Percentiles rank a stretch among this genome's conserved stretches.
phyloP scores from a whole-genome alignment of 2,888 invertebrate species.

The Diloba caeruleocephala region DNA sequence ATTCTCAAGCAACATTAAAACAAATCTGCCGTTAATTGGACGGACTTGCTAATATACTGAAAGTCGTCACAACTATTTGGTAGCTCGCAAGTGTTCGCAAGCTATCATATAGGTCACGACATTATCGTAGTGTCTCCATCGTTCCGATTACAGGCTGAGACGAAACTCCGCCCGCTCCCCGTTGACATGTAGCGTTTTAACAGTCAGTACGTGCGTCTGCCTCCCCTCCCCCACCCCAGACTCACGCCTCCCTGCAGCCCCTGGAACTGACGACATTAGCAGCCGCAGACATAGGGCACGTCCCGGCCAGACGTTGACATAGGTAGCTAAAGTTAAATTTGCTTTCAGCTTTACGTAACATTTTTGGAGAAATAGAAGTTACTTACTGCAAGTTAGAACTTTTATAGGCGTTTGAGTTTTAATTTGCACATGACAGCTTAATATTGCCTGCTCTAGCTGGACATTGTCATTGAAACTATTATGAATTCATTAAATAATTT shows the following conservation, averaged over 20 bases:
- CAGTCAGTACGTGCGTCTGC: conserved; percentile 81
- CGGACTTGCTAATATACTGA: conserved; percentile 23
- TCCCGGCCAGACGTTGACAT: conserved; percentile 80
- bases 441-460: not conserved
- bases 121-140: conserved; percentile 81
- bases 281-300: conserved; percentile 87
- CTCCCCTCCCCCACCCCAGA: conserved; percentile 54
- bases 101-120: conserved; percentile 79
- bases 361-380: conserved; percentile 38
- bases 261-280: conserved; percentile 86
- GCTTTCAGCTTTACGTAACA: conserved; percentile 47
- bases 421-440: conserved; percentile 21
- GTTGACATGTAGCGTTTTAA: conserved; percentile 88
- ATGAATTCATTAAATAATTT: too few species aligned
- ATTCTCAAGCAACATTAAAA: not conserved
- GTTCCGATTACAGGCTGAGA: conserved; percentile 74
- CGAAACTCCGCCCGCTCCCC: conserved; percentile 74
- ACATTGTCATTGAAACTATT: too few species aligned
- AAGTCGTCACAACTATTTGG: conserved; percentile 57
- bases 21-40: conserved; percentile 7
- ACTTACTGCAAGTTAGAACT: conserved; percentile 35
- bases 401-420: conserved; percentile 34
- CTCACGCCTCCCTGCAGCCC: conserved; percentile 49
- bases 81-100: conserved; percentile 45
- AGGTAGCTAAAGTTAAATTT: conserved; percentile 70